These are phyloP conservation scores for Chaetura pelagica DNA, from an alignment of 2,113 vertebrate genomes.

Conservation along the genomic window DNA sequence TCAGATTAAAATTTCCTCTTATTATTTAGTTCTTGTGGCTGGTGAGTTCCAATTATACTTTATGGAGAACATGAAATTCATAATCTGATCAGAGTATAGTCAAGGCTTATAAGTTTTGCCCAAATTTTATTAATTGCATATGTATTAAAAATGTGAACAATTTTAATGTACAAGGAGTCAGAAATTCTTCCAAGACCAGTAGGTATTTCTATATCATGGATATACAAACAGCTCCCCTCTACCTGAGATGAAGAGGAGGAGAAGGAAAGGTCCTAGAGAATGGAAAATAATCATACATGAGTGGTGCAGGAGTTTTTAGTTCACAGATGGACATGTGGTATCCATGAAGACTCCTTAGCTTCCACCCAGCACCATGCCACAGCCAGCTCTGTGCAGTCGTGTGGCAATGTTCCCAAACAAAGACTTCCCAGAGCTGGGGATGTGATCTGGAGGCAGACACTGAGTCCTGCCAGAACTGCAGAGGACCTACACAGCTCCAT, in stretches of 20 bases:
- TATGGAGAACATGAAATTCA: not conserved
- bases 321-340: not conserved
- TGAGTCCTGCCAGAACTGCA: not conserved
- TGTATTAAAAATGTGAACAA: not conserved
- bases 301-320: not conserved
- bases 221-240: not conserved
- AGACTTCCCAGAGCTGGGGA: not conserved
- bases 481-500: fast-evolving
- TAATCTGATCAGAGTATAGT: not conserved
- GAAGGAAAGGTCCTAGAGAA: not conserved
- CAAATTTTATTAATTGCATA: not conserved
- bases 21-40: not conserved
- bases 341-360: not conserved
- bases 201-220: not conserved
- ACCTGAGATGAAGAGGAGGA: not conserved
- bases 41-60: not conserved
- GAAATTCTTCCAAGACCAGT: not conserved
- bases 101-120: not conserved
- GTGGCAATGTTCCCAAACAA: not conserved
- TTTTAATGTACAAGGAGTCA: not conserved
- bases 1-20: not conserved
- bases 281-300: not conserved
- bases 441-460: not conserved
- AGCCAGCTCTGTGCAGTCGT: not conserved
- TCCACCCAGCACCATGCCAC: fast-evolving